Evolutionary conservation across 2,113 vertebrate species (phyloP).

Genomic region (Riparia riparia): DNA sequence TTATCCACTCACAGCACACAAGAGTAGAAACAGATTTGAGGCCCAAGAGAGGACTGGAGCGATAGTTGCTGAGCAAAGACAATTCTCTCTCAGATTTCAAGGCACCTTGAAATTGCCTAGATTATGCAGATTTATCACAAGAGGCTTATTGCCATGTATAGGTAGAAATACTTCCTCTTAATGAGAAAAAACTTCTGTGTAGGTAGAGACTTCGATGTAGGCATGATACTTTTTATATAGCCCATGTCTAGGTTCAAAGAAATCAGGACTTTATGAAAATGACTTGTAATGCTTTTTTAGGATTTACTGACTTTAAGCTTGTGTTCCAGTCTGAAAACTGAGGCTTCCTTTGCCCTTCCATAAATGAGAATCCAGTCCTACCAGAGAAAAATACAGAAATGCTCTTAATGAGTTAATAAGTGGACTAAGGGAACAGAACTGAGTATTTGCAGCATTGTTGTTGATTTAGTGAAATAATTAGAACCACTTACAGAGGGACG

Average conservation of each 20-base stretch:
- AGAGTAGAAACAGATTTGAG: background rate
- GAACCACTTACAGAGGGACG: background rate
- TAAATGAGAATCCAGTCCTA: background rate
- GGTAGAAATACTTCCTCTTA: background rate
- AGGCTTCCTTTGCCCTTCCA: background rate
- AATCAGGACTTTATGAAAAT: background rate
- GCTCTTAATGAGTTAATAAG: background rate
- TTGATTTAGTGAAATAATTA: background rate
- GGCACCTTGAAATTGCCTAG: background rate
- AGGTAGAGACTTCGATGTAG: background rate
- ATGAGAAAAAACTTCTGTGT: background rate
- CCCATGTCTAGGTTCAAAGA: background rate
- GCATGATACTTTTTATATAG: background rate
- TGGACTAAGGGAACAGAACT: background rate
- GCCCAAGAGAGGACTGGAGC: background rate
- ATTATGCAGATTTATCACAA: background rate
- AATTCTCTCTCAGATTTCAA: background rate
- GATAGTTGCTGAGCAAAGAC: background rate
- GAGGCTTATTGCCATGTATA: background rate
- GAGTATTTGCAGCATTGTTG: background rate
- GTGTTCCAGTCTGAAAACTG: background rate
- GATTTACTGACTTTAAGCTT: background rate
- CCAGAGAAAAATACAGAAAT: background rate
- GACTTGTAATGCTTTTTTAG: background rate
- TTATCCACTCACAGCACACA: background rate